phyloP scores from a whole-genome alignment of 2,888 invertebrate genomes.

The Thymelicus lineola region DNA sequence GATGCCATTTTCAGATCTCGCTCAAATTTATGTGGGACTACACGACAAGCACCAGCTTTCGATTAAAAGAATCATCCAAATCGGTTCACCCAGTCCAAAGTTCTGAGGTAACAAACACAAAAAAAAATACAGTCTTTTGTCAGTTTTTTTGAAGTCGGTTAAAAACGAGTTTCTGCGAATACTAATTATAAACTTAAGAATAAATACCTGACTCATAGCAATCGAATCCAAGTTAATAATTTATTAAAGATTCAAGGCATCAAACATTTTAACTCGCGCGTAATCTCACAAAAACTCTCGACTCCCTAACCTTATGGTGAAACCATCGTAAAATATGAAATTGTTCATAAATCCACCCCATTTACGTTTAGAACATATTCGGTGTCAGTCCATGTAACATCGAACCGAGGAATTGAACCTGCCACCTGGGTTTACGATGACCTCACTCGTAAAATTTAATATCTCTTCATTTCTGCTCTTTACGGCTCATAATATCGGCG shows the following conservation, averaged over 20 bases:
- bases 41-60: too few species aligned
- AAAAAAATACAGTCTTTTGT: too few species aligned
- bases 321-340: slow-evolving; percentile 51
- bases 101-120: too few species aligned
- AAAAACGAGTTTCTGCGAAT: too few species aligned
- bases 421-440: slow-evolving; percentile 28
- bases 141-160: too few species aligned
- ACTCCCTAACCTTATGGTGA: slow-evolving; percentile 42
- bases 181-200: too few species aligned
- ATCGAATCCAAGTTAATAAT: slow-evolving; percentile 12
- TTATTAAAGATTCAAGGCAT: slow-evolving; percentile 14
- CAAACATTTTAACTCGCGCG: slow-evolving; percentile 28
- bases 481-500: slow-evolving; percentile 46
- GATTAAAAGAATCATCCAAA: too few species aligned
- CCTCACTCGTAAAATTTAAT: slow-evolving; percentile 53
- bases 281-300: slow-evolving; percentile 9
- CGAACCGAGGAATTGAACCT: slow-evolving; percentile 25
- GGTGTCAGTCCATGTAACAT: slow-evolving; percentile 17
- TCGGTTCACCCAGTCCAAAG: too few species aligned
- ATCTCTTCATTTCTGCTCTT: slow-evolving; percentile 49
- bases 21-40: too few species aligned
- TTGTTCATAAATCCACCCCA: slow-evolving; percentile 45
- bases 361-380: slow-evolving; percentile 41
- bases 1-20: too few species aligned
- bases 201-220: too few species aligned